Conservation (phyloP, 2,888 invertebrate genomes). For the Tenthredo amoena region DNA sequence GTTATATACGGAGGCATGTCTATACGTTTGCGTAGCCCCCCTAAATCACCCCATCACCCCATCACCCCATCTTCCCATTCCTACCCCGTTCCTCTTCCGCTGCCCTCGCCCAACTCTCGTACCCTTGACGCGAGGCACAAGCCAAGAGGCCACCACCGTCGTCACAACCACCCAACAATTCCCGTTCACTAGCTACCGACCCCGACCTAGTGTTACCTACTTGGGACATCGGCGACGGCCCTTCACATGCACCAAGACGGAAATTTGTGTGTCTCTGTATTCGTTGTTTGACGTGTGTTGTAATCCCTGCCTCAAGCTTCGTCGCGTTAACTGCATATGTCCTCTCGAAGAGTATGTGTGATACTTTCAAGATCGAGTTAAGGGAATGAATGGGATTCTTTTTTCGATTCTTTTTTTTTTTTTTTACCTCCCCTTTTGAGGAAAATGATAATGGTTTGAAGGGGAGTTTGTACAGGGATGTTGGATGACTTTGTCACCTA, state of each 20-base stretch:
- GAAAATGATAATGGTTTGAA: neutral
- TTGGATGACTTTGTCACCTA: no score
- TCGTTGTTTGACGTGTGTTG: neutral
- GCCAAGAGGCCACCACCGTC: constrained; percentile 48
- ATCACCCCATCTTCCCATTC: neutral
- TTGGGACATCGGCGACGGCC: constrained; percentile 36
- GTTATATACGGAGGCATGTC: constrained; percentile 57
- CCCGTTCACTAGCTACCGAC: constrained; percentile 30
- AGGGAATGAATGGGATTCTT: neutral
- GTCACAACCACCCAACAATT: constrained; percentile 41
- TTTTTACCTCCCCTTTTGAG: neutral
- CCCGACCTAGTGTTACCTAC: constrained; percentile 49
- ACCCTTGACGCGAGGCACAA: constrained; percentile 45
- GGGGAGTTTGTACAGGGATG: neutral
- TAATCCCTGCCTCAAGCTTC: neutral
- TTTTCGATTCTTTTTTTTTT: neutral
- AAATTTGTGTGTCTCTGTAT: neutral
- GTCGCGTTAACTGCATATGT: neutral
- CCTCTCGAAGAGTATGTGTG: neutral
- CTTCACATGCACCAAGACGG: neutral
- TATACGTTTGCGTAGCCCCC: constrained; percentile 39
- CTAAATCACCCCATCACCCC: no score
- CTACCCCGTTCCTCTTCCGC: neutral
- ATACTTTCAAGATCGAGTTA: neutral
- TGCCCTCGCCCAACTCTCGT: neutral